phyloP scores from a whole-genome alignment of 2,113 vertebrate genomes.

The Azemiops feae region DNA sequence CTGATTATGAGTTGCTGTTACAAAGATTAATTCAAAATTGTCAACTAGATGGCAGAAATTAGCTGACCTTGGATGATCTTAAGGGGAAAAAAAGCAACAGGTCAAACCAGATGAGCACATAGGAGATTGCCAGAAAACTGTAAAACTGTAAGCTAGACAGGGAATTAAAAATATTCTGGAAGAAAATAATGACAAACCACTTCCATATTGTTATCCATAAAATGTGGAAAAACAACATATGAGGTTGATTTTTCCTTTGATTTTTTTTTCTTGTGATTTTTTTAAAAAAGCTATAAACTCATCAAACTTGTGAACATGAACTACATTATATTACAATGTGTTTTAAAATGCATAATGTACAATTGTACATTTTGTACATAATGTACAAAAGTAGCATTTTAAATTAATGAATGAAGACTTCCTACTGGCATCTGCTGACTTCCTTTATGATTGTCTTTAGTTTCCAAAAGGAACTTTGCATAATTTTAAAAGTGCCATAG shows the following conservation, averaged over 20 bases:
- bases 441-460: background rate
- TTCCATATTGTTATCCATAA: background rate
- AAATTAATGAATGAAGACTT: background rate
- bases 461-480: background rate
- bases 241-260: background rate
- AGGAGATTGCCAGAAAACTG: background rate
- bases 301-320: background rate
- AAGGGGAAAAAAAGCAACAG: background rate
- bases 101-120: background rate
- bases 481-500: background rate
- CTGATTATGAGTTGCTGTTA: background rate
- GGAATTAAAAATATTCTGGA: background rate
- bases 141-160: background rate
- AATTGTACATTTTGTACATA: background rate
- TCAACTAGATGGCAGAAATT: background rate
- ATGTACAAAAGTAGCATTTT: background rate
- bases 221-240: background rate
- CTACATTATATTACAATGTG: background rate
- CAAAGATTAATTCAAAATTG: background rate
- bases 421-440: background rate
- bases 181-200: background rate
- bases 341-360: background rate
- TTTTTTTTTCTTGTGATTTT: background rate
- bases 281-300: background rate
- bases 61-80: background rate